Conservation (phyloP, 2,797 vertebrate species). For the Epinephelus malabaricus region DNA sequence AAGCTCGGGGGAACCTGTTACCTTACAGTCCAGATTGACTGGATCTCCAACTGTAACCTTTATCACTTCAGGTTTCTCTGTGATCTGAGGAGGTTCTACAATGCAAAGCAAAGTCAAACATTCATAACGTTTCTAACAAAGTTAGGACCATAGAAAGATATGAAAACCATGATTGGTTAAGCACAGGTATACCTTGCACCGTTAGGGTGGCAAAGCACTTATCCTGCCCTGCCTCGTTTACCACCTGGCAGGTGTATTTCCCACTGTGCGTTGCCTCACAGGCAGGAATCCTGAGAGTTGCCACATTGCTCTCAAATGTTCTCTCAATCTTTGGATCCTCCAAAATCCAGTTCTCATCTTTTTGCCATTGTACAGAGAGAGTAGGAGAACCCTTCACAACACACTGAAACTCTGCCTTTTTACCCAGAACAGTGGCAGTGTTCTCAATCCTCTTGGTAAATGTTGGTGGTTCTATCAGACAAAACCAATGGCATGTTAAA, state of each 20-base stretch:
- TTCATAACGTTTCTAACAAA: background rate
- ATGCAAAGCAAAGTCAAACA: slow-evolving; percentile 57
- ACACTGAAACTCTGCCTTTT: slow-evolving; percentile 90
- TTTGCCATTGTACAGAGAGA: slow-evolving; percentile 94
- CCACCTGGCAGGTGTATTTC: slow-evolving; percentile 95
- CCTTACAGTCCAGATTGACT: slow-evolving; percentile 94
- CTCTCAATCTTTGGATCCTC: slow-evolving; percentile 90
- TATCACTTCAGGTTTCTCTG: slow-evolving; percentile 93
- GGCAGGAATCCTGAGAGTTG: slow-evolving; percentile 88
- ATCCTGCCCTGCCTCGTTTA: slow-evolving; percentile 94
- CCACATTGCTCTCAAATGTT: slow-evolving; percentile 90
- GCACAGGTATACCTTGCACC: slow-evolving; percentile 92
- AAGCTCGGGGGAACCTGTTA: slow-evolving; percentile 95
- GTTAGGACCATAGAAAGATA: background rate
- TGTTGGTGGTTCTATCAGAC: slow-evolving; percentile 90
- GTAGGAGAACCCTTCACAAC: slow-evolving; percentile 89
- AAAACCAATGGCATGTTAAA: slow-evolving; percentile 56
- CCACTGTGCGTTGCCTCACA: slow-evolving; percentile 91
- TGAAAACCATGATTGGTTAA: background rate
- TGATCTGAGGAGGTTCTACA: slow-evolving; percentile 94
- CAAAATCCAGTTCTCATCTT: slow-evolving; percentile 94
- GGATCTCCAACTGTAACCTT: slow-evolving; percentile 95
- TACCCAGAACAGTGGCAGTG: slow-evolving; percentile 89
- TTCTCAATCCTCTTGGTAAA: slow-evolving; percentile 94
- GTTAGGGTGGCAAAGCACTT: slow-evolving; percentile 93